phyloP scores from a whole-genome alignment of 2,888 invertebrate species.

The Prosapia bicincta region DNA sequence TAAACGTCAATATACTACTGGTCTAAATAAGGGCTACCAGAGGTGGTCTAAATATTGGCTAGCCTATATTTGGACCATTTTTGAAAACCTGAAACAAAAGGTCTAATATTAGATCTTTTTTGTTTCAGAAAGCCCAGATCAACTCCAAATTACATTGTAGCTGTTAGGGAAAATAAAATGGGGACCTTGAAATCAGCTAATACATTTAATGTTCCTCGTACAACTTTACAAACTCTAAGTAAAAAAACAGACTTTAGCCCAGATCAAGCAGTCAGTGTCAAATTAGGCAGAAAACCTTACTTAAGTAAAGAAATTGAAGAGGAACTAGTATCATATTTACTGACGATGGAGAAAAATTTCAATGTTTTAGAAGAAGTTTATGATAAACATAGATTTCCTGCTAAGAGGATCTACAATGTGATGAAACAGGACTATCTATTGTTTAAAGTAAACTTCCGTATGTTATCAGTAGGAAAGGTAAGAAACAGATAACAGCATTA shows the following conservation, averaged over 20 bases:
- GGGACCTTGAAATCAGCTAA: background rate
- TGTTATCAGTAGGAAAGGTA: background rate
- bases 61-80: background rate
- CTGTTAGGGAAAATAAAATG: background rate
- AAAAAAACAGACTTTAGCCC: background rate
- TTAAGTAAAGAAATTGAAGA: conserved; percentile 21
- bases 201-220: conserved; percentile 12
- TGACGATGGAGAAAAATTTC: background rate
- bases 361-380: conserved; percentile 7
- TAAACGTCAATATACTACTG: background rate
- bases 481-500: background rate
- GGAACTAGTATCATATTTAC: background rate
- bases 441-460: conserved; percentile 28
- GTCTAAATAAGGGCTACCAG: background rate
- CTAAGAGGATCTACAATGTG: background rate
- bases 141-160: background rate
- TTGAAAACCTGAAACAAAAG: no score
- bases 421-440: background rate
- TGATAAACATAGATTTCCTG: conserved; percentile 33
- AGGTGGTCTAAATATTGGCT: background rate
- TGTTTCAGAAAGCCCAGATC: background rate
- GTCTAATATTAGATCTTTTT: background rate
- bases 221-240: conserved; percentile 17
- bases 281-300: conserved; percentile 13
- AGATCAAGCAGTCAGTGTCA: background rate